Evolutionary conservation across 2,888 invertebrate species (phyloP).

Genomic region (Apodemia zela): DNA sequence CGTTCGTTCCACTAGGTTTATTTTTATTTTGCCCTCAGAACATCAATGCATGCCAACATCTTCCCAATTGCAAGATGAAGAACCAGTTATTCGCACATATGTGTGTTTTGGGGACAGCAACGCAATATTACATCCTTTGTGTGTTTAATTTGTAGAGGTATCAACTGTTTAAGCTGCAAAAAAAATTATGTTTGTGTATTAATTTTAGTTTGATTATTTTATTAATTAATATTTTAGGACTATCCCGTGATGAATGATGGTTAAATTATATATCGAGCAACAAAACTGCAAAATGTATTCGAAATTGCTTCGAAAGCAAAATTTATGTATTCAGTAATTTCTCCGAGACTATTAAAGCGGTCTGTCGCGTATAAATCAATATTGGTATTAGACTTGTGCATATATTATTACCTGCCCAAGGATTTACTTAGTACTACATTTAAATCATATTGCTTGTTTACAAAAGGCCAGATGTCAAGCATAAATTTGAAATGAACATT

Average conservation of each 20-base stretch:
- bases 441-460: slow-evolving; percentile 5
- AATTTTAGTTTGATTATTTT: too few species aligned
- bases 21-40: too few species aligned
- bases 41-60: too few species aligned
- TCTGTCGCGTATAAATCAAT: slow-evolving; percentile 12
- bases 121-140: too few species aligned
- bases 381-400: not conserved
- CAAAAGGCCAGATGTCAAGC: slow-evolving; percentile 1
- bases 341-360: slow-evolving; percentile 9
- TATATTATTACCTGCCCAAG: slow-evolving; percentile 1
- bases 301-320: slow-evolving; percentile 7
- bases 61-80: too few species aligned
- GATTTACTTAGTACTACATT: slow-evolving; percentile 7
- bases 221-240: too few species aligned
- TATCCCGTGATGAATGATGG: not conserved
- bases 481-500: not conserved
- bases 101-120: too few species aligned
- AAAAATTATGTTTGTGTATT: too few species aligned
- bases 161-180: too few species aligned
- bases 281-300: slow-evolving; percentile 12
- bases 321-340: slow-evolving; percentile 14
- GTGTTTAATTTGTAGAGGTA: too few species aligned
- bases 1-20: too few species aligned
- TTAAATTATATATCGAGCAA: slow-evolving; percentile 9
- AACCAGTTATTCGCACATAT: too few species aligned